A percentile compares a stretch with the other conserved stretches of the same genome.
Conservation (phyloP, 2,113 vertebrate genomes). For the Stigmatopora argus region DNA sequence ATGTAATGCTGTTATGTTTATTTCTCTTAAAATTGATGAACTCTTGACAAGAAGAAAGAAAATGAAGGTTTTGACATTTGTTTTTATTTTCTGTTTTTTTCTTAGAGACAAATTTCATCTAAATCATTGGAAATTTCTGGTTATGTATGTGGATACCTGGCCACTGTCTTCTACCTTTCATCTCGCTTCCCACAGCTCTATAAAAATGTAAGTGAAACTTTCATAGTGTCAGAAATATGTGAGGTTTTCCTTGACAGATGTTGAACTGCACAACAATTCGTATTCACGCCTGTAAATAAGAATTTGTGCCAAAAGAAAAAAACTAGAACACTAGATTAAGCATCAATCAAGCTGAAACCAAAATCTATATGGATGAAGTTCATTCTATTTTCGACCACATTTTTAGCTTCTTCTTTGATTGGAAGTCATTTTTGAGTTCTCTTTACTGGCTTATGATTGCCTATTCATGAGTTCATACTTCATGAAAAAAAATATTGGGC, state of each 20-base stretch:
- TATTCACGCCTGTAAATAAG: constrained; percentile 5
- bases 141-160: constrained; percentile 69
- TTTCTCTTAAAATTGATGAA: neutral
- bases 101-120: constrained; percentile 44
- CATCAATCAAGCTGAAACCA: neutral
- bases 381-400: constrained; percentile 10
- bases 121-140: constrained; percentile 65
- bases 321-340: neutral
- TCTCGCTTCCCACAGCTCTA: constrained; percentile 70
- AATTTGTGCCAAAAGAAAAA: constrained; percentile 30
- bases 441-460: neutral
- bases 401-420: neutral
- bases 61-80: neutral
- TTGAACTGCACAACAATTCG: neutral
- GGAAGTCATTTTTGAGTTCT: neutral
- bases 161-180: constrained; percentile 70
- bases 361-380: constrained; percentile 5
- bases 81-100: neutral
- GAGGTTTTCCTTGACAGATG: neutral
- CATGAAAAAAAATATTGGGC: neutral
- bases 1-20: neutral
- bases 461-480: too few relatives aligned
- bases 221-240: neutral
- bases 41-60: neutral
- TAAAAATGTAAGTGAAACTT: constrained; percentile 65